Evolutionary conservation across 2,113 vertebrate genomes (phyloP).

Genomic region (Cromileptes altivelis): DNA sequence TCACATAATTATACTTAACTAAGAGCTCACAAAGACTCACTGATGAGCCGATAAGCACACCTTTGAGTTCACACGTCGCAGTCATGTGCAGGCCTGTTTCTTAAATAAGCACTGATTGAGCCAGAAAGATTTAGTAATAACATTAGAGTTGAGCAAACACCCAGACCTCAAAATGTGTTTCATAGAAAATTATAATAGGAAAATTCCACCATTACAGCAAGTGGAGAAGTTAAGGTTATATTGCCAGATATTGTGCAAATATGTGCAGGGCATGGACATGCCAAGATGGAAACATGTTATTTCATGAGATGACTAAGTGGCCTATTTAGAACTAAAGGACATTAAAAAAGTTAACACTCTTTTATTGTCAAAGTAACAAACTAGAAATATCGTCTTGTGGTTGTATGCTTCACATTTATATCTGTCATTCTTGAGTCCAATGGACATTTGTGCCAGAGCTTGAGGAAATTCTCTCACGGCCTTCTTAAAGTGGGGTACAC

Average conservation of each 20-base stretch:
- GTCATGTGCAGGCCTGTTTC: not conserved
- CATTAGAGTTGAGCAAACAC: not conserved
- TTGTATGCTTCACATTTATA: too few relatives aligned
- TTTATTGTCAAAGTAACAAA: not conserved
- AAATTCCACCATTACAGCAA: too few relatives aligned
- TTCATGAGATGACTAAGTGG: not conserved
- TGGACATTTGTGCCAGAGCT: too few relatives aligned
- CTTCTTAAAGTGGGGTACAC: too few relatives aligned
- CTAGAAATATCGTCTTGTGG: too few relatives aligned
- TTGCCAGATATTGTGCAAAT: not conserved
- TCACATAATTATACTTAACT: conserved; percentile 1
- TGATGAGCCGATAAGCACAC: not conserved
- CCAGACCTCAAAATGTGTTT: not conserved
- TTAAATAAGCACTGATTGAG: conserved; percentile 18
- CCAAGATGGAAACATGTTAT: not conserved
- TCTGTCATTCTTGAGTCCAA: too few relatives aligned
- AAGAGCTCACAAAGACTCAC: not conserved
- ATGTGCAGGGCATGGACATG: not conserved
- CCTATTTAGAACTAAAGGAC: fast-evolving
- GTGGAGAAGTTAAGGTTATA: not conserved
- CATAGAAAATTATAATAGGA: not conserved
- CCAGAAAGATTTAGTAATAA: not conserved
- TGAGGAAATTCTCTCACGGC: too few relatives aligned
- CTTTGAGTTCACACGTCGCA: not conserved
- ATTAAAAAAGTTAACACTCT: not conserved